A percentile compares a stretch with the other conserved stretches of the same genome.
phyloP scores from a whole-genome alignment of 2,888 invertebrate species.

The Atethmia centrago region DNA sequence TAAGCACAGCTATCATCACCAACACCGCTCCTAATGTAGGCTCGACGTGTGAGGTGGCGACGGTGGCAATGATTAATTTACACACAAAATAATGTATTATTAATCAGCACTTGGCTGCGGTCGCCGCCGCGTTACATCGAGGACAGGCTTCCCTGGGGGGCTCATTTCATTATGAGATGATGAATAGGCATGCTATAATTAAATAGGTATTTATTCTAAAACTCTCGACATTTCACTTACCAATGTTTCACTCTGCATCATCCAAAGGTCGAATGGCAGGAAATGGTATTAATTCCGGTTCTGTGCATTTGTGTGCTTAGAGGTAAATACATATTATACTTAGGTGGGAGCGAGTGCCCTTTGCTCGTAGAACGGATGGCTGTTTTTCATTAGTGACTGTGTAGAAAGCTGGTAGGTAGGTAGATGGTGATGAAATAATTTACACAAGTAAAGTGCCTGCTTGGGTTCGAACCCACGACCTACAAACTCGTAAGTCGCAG shows the following conservation, averaged over 20 bases:
- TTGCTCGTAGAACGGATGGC: not conserved
- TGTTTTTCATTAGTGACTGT: not conserved
- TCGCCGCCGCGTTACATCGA: constrained; percentile 19
- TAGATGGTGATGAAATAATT: too few relatives aligned
- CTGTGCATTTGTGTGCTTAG: not conserved
- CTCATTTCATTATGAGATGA: constrained; percentile 27
- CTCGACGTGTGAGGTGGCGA: constrained; percentile 5
- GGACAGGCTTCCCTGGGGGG: constrained; percentile 23
- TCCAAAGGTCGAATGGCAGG: too few relatives aligned
- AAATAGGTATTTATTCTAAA: not conserved
- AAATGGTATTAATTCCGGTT: not conserved
- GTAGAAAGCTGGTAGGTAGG: not conserved
- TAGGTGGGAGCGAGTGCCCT: not conserved
- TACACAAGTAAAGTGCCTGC: too few relatives aligned
- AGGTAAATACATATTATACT: not conserved
- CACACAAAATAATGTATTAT: constrained; percentile 53
- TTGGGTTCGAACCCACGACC: too few relatives aligned
- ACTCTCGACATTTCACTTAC: not conserved
- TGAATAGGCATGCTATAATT: not conserved
- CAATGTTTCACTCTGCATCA: not conserved
- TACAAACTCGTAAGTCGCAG: too few relatives aligned
- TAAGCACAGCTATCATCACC: constrained; percentile 12
- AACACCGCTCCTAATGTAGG: not conserved
- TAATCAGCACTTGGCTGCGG: constrained; percentile 41
- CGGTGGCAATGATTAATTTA: constrained; percentile 51